phyloP scores from a whole-genome alignment of 2,888 invertebrate genomes.

The Miltochrista miniata region DNA sequence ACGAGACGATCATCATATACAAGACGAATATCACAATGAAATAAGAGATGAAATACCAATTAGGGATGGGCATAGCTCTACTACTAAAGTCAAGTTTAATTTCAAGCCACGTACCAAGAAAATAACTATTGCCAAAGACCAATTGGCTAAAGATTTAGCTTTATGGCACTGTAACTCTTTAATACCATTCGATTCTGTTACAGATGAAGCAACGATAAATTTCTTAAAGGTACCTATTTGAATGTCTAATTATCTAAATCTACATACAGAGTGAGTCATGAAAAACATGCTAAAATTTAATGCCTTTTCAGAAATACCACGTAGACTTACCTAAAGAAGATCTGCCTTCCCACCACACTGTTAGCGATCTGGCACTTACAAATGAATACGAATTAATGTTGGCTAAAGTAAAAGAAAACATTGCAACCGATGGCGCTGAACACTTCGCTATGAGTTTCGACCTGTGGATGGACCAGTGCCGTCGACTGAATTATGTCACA shows the following conservation, averaged over 20 bases:
- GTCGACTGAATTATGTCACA: conserved; percentile 7
- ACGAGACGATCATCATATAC: background rate
- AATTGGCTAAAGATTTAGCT: background rate
- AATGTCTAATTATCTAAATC: background rate
- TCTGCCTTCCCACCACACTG: background rate
- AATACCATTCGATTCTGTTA: background rate
- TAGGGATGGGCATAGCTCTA: too few relatives aligned
- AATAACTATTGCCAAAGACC: background rate
- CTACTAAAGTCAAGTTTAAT: background rate
- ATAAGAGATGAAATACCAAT: too few relatives aligned
- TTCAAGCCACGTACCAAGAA: background rate
- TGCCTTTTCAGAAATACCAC: background rate
- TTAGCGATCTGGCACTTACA: background rate
- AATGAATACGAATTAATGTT: background rate
- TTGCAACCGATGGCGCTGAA: background rate
- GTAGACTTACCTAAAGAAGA: background rate
- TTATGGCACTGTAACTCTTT: background rate
- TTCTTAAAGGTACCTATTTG: background rate
- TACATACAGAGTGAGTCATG: background rate
- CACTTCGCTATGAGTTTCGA: conserved; percentile 3
- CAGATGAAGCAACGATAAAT: background rate
- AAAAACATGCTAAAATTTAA: background rate
- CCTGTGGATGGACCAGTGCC: conserved; percentile 5
- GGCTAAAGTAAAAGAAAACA: background rate
- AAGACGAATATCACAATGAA: background rate